Percentiles rank a stretch among this genome's conserved stretches.
Conservation (phyloP, 2,888 invertebrate genomes). For the Teinopalpus imperialis region DNA sequence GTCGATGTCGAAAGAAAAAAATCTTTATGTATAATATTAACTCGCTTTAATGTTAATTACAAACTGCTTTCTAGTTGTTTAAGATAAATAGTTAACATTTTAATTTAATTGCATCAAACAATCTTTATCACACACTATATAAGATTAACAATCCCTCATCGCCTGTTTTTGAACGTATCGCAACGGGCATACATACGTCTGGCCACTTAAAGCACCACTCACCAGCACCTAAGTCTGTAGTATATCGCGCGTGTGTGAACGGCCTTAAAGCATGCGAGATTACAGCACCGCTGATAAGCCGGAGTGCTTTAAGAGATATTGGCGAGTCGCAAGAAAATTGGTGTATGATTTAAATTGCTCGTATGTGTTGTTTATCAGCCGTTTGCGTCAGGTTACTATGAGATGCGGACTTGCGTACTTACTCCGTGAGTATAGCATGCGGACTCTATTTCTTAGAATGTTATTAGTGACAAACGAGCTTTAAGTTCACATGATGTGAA, state of each 20-base stretch:
- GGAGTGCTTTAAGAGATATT: conserved; percentile 65
- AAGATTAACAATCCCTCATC: conserved; percentile 6
- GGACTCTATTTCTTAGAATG: too few species aligned
- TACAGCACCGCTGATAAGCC: conserved; percentile 47
- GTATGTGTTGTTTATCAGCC: conserved; percentile 31
- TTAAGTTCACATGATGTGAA: too few species aligned
- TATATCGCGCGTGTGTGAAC: conserved; percentile 16
- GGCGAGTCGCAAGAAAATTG: conserved; percentile 46
- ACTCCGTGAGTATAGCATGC: not conserved
- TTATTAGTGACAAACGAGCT: too few species aligned
- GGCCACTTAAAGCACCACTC: conserved; percentile 14
- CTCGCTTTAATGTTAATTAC: too few species aligned
- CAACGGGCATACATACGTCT: not conserved
- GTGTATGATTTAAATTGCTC: conserved; percentile 58
- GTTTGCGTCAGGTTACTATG: conserved; percentile 21
- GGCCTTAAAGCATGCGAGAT: conserved; percentile 35
- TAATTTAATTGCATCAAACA: too few species aligned
- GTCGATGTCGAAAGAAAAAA: too few species aligned
- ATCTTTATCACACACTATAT: too few species aligned
- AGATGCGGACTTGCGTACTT: not conserved
- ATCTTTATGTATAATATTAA: too few species aligned
- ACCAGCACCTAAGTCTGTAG: conserved; percentile 1
- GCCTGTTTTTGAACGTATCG: not conserved
- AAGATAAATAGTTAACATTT: too few species aligned
- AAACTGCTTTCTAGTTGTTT: too few species aligned